Evolutionary conservation across 2,888 invertebrate genomes (phyloP), one percentile per base, ranked within the genome.

Genomic region (Mythimna albipuncta): DNA sequence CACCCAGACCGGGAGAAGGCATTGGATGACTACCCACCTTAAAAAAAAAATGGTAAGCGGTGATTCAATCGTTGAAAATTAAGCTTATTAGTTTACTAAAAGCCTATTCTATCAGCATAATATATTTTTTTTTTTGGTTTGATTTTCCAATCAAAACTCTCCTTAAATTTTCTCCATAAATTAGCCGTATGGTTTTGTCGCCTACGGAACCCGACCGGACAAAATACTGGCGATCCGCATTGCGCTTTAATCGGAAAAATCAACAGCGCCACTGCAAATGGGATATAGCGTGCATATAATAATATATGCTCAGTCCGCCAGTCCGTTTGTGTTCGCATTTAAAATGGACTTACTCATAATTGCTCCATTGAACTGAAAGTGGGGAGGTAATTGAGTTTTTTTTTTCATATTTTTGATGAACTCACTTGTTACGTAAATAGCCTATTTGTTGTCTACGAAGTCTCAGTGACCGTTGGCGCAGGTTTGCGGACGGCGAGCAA

Each of bases 191-290:
- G 64, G 71, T 72, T 41, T 26, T 70, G 21, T 6, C 10, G 0
- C 21, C 3, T 9, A 84, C 83, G 89, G 94, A 91, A 85, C 94
- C 90, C 93, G 77, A 73, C 54, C 68, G 26, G 72, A 69, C 75
- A 88, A 88, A 89, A 90, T 87, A 90, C 89, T 82, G 86, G 81
- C 87, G 83, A 79, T 89, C 93, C 89, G 93, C 94, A 93, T 90
- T 93, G 93, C 91, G 93, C 90, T 93, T 85, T 94, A 93, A 94
- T 94, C 93, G 89, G 91, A 87, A 93, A 94, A 94, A 94, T 93
- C 94, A 94, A 94, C 94, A 94, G 86, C 87, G 83, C 77, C 74
- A 59, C 79, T 84, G 80, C 78, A 82, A 86, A 86, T 84, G 85
- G 82, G 76, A 75, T 75, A 81, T 75, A 81, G 77, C 68, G 75